Evolutionary conservation across 1,140 invertebrate genomes (phyloP).

Genomic region (Eumaeus atala): DNA sequence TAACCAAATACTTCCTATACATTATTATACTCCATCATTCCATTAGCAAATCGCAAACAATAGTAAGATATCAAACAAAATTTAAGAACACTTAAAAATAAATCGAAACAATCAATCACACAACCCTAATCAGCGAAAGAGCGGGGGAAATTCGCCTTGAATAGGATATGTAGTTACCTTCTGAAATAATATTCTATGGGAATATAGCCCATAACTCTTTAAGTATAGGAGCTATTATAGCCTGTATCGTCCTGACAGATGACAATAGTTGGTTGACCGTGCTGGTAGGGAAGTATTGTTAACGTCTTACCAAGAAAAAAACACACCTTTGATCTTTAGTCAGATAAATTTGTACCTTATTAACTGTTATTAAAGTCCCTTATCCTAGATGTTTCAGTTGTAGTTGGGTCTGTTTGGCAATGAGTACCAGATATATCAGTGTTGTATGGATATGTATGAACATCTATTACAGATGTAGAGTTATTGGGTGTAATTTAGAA

Average conservation of each 20-base stretch:
- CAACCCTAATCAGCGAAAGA: conserved; percentile 40
- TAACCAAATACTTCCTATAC: too few species aligned
- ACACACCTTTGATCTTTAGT: background rate
- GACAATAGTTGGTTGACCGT: conserved; percentile 34
- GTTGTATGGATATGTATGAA: conserved; percentile 46
- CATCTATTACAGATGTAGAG: conserved; percentile 38
- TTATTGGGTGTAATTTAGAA: conserved; percentile 48
- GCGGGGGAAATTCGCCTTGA: conserved; percentile 36
- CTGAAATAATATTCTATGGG: conserved; percentile 18
- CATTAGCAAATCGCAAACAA: too few species aligned
- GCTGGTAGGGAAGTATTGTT: conserved; percentile 38
- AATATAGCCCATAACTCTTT: conserved; percentile 15
- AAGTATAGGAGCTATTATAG: conserved; percentile 21
- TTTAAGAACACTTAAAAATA: background rate
- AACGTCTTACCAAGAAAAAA: conserved; percentile 15
- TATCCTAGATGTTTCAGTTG: background rate
- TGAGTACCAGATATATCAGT: conserved; percentile 38
- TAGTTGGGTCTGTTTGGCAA: conserved; percentile 8
- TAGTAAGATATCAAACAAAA: too few species aligned
- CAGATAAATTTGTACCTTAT: background rate
- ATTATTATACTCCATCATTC: too few species aligned
- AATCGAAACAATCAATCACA: background rate
- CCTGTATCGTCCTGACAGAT: conserved; percentile 20
- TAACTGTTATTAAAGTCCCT: background rate
- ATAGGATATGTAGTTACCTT: conserved; percentile 31